Conservation (phyloP, 2,888 invertebrate genomes). For the Salpingus planirostris region DNA sequence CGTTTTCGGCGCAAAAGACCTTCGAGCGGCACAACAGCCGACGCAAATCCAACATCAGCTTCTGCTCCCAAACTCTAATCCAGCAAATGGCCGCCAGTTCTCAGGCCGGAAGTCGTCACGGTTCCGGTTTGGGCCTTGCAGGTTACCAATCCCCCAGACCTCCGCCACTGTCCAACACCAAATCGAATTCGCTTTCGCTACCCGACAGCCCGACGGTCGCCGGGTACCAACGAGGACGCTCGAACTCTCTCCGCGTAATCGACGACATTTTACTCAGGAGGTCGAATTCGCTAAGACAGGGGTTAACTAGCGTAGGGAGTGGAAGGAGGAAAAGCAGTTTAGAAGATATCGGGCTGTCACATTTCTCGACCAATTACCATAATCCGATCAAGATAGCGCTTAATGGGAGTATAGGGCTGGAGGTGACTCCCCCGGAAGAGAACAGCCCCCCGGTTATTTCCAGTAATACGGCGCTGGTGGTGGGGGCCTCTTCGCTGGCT, state of each 20-base stretch:
- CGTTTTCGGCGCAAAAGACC: conserved; percentile 90
- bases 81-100: conserved; percentile 50
- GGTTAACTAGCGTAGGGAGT: conserved; percentile 56
- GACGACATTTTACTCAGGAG: conserved; percentile 76
- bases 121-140: conserved; percentile 33
- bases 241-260: conserved; percentile 78
- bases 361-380: conserved; percentile 61
- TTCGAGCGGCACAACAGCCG: conserved; percentile 88
- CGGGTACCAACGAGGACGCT: conserved; percentile 64
- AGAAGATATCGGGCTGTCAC: conserved; percentile 78
- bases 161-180: conserved; percentile 66
- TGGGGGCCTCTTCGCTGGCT: conserved; percentile 38
- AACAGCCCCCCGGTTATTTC: conserved; percentile 46
- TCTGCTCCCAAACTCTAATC: conserved; percentile 72
- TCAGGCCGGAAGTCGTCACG: conserved; percentile 42
- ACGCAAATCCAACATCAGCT: conserved; percentile 84
- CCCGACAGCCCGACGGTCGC: conserved; percentile 82
- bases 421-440: conserved; percentile 52
- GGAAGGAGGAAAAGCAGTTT: conserved; percentile 70
- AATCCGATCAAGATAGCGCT: conserved; percentile 78
- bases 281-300: conserved; percentile 78
- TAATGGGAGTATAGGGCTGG: conserved; percentile 78
- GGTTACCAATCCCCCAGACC: conserved; percentile 60
- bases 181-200: conserved; percentile 80
- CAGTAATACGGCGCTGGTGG: conserved; percentile 47